Evolutionary conservation across 2,113 vertebrate species (phyloP).

Genomic region (Empidonax traillii): DNA sequence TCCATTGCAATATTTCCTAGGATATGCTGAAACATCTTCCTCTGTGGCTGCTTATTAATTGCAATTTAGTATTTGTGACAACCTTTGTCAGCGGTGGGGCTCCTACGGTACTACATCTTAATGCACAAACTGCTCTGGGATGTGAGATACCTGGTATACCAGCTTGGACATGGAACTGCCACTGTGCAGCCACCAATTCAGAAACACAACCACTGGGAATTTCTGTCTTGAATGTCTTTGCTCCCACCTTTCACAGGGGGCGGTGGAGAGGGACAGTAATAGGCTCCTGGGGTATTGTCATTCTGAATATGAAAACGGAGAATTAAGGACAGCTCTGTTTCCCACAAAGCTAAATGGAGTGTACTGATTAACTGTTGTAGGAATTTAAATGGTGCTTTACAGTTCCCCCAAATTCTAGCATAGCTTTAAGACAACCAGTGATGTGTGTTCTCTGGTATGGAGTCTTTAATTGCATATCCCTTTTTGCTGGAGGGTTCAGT

Average conservation of each 20-base stretch:
- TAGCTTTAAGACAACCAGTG: background rate
- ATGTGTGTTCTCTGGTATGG: background rate
- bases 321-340: background rate
- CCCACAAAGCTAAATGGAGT: background rate
- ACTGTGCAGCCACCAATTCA: background rate
- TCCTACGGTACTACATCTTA: fast-evolving
- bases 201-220: background rate
- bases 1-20: background rate
- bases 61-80: background rate
- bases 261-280: no score
- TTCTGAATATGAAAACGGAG: background rate
- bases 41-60: background rate
- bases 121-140: background rate
- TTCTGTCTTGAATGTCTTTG: background rate
- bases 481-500: background rate
- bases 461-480: background rate
- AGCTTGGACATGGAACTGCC: background rate
- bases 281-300: background rate
- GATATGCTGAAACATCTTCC: background rate
- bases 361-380: background rate
- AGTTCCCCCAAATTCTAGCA: background rate
- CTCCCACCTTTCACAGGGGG: background rate
- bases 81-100: background rate
- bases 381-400: background rate
- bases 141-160: background rate